Conservation (phyloP, 92 coral and sea anemone species). For the Phymanthus crucifer region DNA sequence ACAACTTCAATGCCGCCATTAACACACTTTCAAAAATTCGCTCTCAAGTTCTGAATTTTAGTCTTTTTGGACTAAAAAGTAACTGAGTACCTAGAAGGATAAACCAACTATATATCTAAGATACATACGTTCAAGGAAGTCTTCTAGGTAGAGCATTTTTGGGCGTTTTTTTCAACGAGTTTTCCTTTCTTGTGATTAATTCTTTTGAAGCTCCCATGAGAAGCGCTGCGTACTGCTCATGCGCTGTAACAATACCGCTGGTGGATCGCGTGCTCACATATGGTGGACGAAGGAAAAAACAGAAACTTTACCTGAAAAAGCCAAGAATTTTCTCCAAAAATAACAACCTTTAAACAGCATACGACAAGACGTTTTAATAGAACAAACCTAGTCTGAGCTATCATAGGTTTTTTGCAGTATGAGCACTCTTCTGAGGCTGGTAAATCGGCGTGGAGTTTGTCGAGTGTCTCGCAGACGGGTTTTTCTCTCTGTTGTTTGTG, state of each 20-base stretch:
- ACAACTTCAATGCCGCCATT: constrained; percentile 52
- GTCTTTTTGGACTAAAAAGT: neutral
- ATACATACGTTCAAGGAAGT: constrained; percentile 91
- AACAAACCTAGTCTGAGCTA: neutral
- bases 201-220: constrained; percentile 47
- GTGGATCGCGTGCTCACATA: constrained; percentile 24
- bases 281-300: neutral
- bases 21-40: constrained; percentile 41
- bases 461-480: constrained; percentile 5
- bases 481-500: constrained; percentile 5
- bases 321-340: neutral
- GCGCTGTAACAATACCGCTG: constrained; percentile 61
- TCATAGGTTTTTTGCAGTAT: neutral
- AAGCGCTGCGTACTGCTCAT: constrained; percentile 45
- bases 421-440: constrained; percentile 20
- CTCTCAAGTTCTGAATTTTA: neutral
- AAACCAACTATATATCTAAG: constrained; percentile 17
- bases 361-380: neutral
- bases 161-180: constrained; percentile 47
- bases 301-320: neutral
- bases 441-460: constrained; percentile 13
- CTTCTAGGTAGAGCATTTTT: constrained; percentile 96
- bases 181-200: constrained; percentile 39
- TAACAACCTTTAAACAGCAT: neutral
- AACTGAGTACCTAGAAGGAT: neutral